These are phyloP conservation scores for Melolontha melolontha DNA, from an alignment of 2,888 invertebrate species.

Conservation along the genomic window DNA sequence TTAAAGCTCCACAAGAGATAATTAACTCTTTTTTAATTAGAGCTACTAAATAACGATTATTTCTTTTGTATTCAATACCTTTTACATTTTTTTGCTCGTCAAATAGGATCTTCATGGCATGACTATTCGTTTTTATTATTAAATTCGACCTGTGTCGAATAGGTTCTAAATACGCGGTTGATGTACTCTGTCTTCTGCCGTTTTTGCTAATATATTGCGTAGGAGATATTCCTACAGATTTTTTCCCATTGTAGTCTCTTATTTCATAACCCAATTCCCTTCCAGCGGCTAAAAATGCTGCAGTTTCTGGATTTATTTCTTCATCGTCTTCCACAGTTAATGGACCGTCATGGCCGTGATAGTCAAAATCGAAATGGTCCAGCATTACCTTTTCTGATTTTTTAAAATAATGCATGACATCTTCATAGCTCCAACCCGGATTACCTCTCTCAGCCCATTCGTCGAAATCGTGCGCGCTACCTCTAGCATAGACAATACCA, in stretches of 20 bases:
- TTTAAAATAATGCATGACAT: slow-evolving; percentile 90
- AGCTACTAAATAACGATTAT: slow-evolving; percentile 68
- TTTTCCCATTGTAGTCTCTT: slow-evolving; percentile 83
- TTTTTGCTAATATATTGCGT: slow-evolving; percentile 90
- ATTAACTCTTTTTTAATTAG: slow-evolving; percentile 79
- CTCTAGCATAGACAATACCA: slow-evolving; percentile 96
- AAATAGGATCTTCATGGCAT: slow-evolving; percentile 81
- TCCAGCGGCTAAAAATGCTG: slow-evolving; percentile 81
- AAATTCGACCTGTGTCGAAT: slow-evolving; percentile 81
- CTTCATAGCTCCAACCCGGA: slow-evolving; percentile 89
- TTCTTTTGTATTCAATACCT: slow-evolving; percentile 78
- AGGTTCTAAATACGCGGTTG: slow-evolving; percentile 86
- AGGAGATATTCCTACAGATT: slow-evolving; percentile 86
- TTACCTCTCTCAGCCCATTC: slow-evolving; percentile 88
- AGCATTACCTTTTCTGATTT: slow-evolving; percentile 83
- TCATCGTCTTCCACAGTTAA: slow-evolving; percentile 85
- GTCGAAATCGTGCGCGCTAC: slow-evolving; percentile 88
- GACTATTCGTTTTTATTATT: slow-evolving; percentile 86
- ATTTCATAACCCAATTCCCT: slow-evolving; percentile 81
- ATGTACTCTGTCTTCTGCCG: slow-evolving; percentile 85
- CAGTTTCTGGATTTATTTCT: slow-evolving; percentile 86
- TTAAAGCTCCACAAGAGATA: slow-evolving; percentile 82
- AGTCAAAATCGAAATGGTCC: slow-evolving; percentile 79
- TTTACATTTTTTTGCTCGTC: slow-evolving; percentile 80
- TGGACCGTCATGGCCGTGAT: slow-evolving; percentile 82